Evolutionary conservation across 2,888 invertebrate genomes (phyloP).

Genomic region (Phasia obesa): DNA sequence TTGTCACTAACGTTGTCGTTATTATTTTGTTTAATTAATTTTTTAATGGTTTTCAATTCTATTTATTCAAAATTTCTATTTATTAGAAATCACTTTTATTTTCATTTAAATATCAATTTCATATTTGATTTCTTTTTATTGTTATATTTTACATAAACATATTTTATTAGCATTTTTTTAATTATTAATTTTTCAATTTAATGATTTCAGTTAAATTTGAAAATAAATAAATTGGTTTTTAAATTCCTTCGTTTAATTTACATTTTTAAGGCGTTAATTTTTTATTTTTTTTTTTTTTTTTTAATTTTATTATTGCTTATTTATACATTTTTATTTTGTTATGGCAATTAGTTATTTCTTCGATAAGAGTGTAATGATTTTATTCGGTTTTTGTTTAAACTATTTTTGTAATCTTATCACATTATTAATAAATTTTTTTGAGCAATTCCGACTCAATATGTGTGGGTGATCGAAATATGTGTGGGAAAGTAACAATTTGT

Average conservation of each 20-base stretch:
- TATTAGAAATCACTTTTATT: background rate
- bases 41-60: background rate
- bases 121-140: background rate
- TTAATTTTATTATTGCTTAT: background rate
- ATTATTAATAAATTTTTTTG: conserved; percentile 2
- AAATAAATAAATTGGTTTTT: background rate
- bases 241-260: background rate
- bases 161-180: background rate
- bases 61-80: background rate
- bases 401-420: conserved; percentile 20
- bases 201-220: background rate
- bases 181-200: background rate
- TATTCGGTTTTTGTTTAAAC: background rate
- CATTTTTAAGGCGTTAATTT: background rate
- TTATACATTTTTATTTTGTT: background rate
- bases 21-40: background rate
- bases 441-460: background rate
- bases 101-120: too few species aligned
- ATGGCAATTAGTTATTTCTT: background rate
- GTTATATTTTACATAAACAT: background rate
- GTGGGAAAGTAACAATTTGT: conserved; percentile 1
- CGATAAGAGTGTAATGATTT: background rate
- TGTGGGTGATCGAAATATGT: background rate
- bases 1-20: background rate
- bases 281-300: too few species aligned